These are phyloP conservation scores for Poeciliopsis gracilis DNA, from an alignment of 2,797 vertebrate species.

Conservation along the genomic window DNA sequence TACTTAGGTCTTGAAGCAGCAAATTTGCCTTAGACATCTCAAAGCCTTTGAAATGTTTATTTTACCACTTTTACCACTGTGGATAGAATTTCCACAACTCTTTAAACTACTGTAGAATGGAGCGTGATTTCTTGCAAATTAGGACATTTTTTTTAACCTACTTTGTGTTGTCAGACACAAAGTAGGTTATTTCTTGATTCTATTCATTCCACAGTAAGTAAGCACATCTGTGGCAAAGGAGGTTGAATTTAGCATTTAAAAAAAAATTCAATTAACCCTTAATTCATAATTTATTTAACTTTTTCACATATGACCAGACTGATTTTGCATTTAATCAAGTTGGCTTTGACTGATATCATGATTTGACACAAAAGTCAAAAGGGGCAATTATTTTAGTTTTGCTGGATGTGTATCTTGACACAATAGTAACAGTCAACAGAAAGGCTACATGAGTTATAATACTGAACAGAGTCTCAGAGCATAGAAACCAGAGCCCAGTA, in stretches of 20 bases:
- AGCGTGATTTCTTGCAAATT: neutral
- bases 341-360: neutral
- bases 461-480: constrained; percentile 50
- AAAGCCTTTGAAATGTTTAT: neutral
- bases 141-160: neutral
- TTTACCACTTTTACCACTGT: neutral
- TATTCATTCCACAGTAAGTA: neutral
- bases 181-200: neutral
- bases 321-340: neutral
- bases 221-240: neutral
- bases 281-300: neutral
- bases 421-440: constrained; percentile 29
- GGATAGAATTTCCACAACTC: neutral
- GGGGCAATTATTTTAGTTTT: neutral
- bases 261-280: neutral
- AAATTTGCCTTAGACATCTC: neutral
- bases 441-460: constrained; percentile 47
- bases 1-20: neutral
- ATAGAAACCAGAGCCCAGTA: constrained; percentile 64
- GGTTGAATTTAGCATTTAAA: neutral
- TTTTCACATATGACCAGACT: neutral
- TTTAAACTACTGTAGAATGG: neutral
- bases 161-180: neutral
- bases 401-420: constrained; percentile 16
- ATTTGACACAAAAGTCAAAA: neutral